Base-by-base conservation (phyloP, 2,888 invertebrate species). In the Lasioglossum calceatum region DNA sequence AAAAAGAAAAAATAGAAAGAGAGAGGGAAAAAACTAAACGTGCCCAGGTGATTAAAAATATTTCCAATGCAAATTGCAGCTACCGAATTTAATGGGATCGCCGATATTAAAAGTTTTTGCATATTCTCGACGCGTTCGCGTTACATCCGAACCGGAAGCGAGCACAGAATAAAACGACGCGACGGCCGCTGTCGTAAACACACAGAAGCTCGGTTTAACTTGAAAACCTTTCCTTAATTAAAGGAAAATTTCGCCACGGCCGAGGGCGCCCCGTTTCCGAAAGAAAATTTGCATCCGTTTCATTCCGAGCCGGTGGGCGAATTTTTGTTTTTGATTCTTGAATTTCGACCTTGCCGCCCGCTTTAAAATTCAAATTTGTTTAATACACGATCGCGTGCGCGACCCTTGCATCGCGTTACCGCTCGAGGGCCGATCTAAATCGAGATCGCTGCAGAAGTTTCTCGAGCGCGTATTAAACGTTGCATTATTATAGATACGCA, bases 11-110 rank as follows among this genome's bases (percentile, higher is more conserved):
- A 27, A 5, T 14, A 47, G 16, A 5, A 61, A 27, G 61, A 32
- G 27, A 32, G 7, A n/a, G 27, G 16, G 5, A 16, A 12, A 23
- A 32, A 8, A 19, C 23, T 10, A 39, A n/a, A n/a, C 64, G 47
- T 36, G 39, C 42, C 44, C n/a, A 32, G 19, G 54, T 70, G 42
- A 79, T 79, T 67, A 74, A 79, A 32, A 67, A 16, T 39, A 75
- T 82, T 79, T 74, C 70, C 73, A 73, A 79, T 67, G 79, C 70
- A 70, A 79, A 82, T 75, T 36, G 32, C 39, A n/a, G 12, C 7
- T 14, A 79, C 67, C 67, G 44, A 70, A 79, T n/a, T 32, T 32
- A 36, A 71, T 58, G 16, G 32, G 71, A 71, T 81, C 58, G 64
- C 12, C 44, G 44, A 32, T 44, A 67, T 77, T 64, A 58, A 81